phyloP scores from a whole-genome alignment of 1,140 invertebrate genomes.

The Zaprionus inermis region DNA sequence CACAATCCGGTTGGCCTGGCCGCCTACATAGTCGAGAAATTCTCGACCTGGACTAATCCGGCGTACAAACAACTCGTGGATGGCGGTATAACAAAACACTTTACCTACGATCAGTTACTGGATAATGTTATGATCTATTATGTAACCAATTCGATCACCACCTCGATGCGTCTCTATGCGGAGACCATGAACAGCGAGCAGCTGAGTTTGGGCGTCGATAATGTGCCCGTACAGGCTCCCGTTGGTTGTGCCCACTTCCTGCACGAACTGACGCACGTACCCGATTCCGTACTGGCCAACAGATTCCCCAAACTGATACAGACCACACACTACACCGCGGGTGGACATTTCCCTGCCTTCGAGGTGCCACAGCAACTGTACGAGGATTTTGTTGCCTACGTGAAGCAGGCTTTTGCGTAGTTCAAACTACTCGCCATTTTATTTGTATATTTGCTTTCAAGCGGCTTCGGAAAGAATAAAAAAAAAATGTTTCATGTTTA shows the following conservation, averaged over 20 bases:
- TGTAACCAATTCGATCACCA: constrained; percentile 90
- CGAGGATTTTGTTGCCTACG: constrained; percentile 86
- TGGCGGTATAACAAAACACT: constrained; percentile 89
- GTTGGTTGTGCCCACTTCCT: constrained; percentile 88
- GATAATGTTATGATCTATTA: constrained; percentile 97
- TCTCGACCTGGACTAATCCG: constrained; percentile 90
- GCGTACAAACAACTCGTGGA: constrained; percentile 86
- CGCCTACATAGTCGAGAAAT: constrained; percentile 94
- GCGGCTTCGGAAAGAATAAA: constrained; percentile 24
- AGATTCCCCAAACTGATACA: constrained; percentile 88
- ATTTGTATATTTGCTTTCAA: constrained; percentile 28
- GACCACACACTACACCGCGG: constrained; percentile 86
- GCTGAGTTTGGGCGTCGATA: constrained; percentile 84
- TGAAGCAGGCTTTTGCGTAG: constrained; percentile 59
- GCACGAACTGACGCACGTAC: constrained; percentile 86
- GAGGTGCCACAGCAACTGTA: constrained; percentile 90
- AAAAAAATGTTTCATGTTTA: constrained; percentile 32
- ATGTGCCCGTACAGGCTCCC: constrained; percentile 87
- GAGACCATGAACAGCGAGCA: constrained; percentile 86
- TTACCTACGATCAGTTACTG: constrained; percentile 90
- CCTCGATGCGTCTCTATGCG: constrained; percentile 90
- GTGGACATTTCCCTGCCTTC: constrained; percentile 94
- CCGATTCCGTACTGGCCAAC: constrained; percentile 86
- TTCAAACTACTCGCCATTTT: background rate
- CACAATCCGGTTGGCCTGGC: constrained; percentile 91